Evolutionary conservation across 2,888 invertebrate genomes (phyloP).

Genomic region (Dryobota labecula): DNA sequence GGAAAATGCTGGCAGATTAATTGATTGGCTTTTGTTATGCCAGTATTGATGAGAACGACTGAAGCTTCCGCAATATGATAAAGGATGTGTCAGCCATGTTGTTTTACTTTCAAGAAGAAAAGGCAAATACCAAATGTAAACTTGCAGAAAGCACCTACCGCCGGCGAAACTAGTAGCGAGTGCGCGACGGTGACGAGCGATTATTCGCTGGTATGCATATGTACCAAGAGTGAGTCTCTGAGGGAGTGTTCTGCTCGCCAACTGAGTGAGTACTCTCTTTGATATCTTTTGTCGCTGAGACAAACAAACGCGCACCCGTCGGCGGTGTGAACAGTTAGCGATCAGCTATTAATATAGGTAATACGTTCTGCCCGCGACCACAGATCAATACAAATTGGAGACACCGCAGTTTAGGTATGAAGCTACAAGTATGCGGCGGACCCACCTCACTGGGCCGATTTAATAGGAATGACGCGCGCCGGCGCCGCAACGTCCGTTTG

Average conservation of each 20-base stretch:
- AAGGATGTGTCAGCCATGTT: neutral
- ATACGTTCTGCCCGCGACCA: too few species aligned
- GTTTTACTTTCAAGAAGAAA: neutral
- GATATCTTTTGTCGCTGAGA: neutral
- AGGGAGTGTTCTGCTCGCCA: neutral
- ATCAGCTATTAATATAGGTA: neutral
- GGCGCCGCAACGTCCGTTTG: too few species aligned
- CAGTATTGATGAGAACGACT: neutral
- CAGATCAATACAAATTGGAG: too few species aligned
- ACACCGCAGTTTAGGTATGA: too few species aligned
- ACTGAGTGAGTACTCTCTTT: constrained; percentile 1
- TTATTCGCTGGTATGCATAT: neutral
- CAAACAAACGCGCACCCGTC: too few species aligned
- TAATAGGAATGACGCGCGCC: too few species aligned
- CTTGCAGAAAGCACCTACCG: too few species aligned
- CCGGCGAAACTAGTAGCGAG: neutral
- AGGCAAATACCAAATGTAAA: too few species aligned
- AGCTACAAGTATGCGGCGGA: too few species aligned
- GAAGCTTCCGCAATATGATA: neutral
- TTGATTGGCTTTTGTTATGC: neutral
- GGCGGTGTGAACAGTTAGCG: too few species aligned
- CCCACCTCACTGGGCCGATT: too few species aligned
- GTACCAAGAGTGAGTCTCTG: neutral
- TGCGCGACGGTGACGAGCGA: neutral
- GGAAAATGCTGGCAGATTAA: too few species aligned